Base-by-base conservation (phyloP, 2,888 invertebrate species). In the Taenaris catops region DNA sequence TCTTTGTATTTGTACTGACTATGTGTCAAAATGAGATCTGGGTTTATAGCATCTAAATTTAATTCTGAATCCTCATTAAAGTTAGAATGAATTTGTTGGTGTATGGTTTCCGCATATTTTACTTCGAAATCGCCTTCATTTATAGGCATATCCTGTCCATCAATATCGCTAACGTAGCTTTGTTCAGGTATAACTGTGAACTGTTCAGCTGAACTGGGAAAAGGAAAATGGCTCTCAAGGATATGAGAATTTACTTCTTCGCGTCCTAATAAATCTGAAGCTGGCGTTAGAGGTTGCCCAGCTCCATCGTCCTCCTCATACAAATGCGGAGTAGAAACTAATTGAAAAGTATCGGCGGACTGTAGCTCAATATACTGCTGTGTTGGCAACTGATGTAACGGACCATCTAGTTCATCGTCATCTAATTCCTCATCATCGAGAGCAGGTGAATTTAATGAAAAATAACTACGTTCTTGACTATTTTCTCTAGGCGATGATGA, bases 241-340 rank as follows among this genome's bases (percentile, higher is more conserved):
- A 89, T 49, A 41, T 79, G 75, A 2, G 87, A 51, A 50, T 84
- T 80, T n/a, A 87, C 64, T 40, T 88, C 87, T 38, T 89, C 89
- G 19, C 79, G 80, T n/a, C 64, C 67, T 1, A 84, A 57, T 7
- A 87, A 61, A 44, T 87, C 87, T 2, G 87, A 87, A 5, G 78
- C 76, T 1, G 87, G 87, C 3, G 87, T 87, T 46, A 90, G 55
- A 23, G 90, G 89, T 45, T 88, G 88, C 8, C 86, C 83, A 19
- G 55, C 51, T 27, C 89, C 89, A 49, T 92, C 92, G 41, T 91
- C 91, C 61, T 91, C 90, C 41, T 91, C 90, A 38, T 91, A 90
- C 32, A 88, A 63, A 48, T 81, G 78, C 28, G 87, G 84, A 4
- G 88, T 84, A 4, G 90, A 86, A 6, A 91, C 87, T 45, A 92